Evolutionary conservation across 2,797 vertebrate genomes (phyloP), one percentile per base, ranked within the genome.

Genomic region (Coregonus suidteri): DNA sequence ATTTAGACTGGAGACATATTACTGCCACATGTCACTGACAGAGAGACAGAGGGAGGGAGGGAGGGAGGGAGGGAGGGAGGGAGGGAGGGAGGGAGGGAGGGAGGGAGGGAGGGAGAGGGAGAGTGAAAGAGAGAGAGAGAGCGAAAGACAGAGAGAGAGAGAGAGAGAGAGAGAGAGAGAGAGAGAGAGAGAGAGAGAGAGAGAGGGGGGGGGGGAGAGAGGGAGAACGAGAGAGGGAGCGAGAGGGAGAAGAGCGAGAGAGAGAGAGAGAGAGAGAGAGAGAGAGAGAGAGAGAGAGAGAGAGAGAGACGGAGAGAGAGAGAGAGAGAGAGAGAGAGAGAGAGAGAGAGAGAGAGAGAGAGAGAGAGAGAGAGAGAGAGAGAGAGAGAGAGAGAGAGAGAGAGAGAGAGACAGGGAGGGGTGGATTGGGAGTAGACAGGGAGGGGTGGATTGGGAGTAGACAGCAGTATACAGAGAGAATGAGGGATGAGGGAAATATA

Each of bases 21-120:
- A 83, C 90, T 91, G 92, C 90, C 92, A 92, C 87, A 92, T 92
- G 91, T 66, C 30, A 20, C 56, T 9, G 16, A 56, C 53, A 62
- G 30, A 62, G 31, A 37, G 71, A 47, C 41, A 47, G 35, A 62
- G 31, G 9, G 53, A 59, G 16, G 25, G 64, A 75, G 35, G n/a
- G 73, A 59, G 53, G 11, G 31, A 20, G 31, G n/a, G 47, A 16
- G n/a, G 14, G 5, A 41, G 37, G 25, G 64, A 75, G 35, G n/a
- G 73, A 59, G 53, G 11, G 31, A 20, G 31, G n/a, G 47, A 16
- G n/a, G 14, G 35, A 62, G 31, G 9, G 53, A 59, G 16, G 25
- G 64, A 75, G 35, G n/a, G 73, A 59, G 53, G 11, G 31, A 20
- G 31, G n/a, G 47, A 16, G n/a, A 1, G 1, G 14, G 5, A 41